Evolutionary conservation across 2,888 invertebrate genomes (phyloP).

Genomic region (Metallyticus violacea): DNA sequence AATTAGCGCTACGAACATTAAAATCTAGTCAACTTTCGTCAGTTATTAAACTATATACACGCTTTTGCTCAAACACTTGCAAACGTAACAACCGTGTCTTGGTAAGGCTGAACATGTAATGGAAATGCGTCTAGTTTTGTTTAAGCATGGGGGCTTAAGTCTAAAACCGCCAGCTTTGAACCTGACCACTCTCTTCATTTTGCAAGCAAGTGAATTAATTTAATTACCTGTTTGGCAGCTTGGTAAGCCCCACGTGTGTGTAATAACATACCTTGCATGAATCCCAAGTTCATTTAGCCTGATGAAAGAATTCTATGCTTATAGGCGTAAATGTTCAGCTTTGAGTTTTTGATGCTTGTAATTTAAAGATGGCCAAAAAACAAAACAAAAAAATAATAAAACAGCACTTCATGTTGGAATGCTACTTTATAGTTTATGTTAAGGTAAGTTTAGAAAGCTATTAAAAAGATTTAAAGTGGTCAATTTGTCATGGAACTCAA

Average conservation of each 20-base stretch:
- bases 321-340: too few relatives aligned
- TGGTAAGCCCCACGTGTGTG: background rate
- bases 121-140: background rate
- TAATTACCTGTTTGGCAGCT: background rate
- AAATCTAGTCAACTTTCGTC: background rate
- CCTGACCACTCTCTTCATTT: background rate
- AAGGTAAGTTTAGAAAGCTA: too few relatives aligned
- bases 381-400: too few relatives aligned
- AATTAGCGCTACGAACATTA: background rate
- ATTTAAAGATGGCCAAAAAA: too few relatives aligned
- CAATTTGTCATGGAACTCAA: too few relatives aligned
- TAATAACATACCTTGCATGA: background rate
- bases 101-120: background rate
- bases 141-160: background rate
- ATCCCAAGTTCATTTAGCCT: background rate
- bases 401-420: too few relatives aligned
- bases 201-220: background rate
- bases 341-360: too few relatives aligned
- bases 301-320: too few relatives aligned
- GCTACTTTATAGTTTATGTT: too few relatives aligned
- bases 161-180: too few relatives aligned
- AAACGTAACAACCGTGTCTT: background rate
- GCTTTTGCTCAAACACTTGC: background rate
- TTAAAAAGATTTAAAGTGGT: too few relatives aligned
- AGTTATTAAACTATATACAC: too few relatives aligned